These are phyloP conservation scores for Actinernus sp. DNA, from an alignment of 92 coral and sea anemone genomes.

Conservation along the genomic window DNA sequence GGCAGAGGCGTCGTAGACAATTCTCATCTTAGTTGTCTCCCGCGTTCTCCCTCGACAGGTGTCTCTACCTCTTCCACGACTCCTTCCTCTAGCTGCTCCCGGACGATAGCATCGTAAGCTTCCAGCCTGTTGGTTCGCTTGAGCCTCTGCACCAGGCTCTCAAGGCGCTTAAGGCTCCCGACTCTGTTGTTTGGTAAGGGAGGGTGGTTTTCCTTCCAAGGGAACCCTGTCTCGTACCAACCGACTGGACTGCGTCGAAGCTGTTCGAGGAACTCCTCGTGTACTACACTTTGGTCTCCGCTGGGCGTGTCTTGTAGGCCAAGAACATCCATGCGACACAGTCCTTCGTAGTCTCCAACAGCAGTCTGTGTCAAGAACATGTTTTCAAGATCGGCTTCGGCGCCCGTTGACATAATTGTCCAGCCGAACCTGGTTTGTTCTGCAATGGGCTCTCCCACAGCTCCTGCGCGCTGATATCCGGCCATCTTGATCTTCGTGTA, in stretches of 20 bases:
- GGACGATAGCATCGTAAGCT: slow-evolving; percentile 1
- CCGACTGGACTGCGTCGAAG: slow-evolving; percentile 8
- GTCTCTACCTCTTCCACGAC: not conserved
- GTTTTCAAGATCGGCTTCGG: not conserved
- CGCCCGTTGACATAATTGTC: not conserved
- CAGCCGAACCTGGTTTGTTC: not conserved
- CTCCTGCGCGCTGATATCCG: too few species aligned
- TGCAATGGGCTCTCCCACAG: slow-evolving; percentile 11
- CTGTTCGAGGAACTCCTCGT: not conserved
- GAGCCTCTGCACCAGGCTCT: not conserved
- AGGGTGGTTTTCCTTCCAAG: not conserved
- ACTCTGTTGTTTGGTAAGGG: not conserved
- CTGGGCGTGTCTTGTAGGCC: not conserved
- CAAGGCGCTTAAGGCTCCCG: slow-evolving; percentile 4
- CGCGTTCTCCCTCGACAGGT: not conserved
- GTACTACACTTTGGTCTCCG: not conserved
- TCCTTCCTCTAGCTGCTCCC: not conserved
- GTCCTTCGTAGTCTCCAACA: not conserved
- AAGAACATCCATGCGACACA: not conserved
- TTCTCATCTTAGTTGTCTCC: slow-evolving; percentile 5
- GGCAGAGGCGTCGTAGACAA: slow-evolving; percentile 15
- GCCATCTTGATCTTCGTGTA: slow-evolving; percentile 24
- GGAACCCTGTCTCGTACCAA: slow-evolving; percentile 7
- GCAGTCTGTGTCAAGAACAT: slow-evolving; percentile 11
- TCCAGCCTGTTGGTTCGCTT: not conserved